These are phyloP conservation scores for Tenthredo scrophulariae DNA, from an alignment of 2,888 invertebrate genomes.

Conservation along the genomic window DNA sequence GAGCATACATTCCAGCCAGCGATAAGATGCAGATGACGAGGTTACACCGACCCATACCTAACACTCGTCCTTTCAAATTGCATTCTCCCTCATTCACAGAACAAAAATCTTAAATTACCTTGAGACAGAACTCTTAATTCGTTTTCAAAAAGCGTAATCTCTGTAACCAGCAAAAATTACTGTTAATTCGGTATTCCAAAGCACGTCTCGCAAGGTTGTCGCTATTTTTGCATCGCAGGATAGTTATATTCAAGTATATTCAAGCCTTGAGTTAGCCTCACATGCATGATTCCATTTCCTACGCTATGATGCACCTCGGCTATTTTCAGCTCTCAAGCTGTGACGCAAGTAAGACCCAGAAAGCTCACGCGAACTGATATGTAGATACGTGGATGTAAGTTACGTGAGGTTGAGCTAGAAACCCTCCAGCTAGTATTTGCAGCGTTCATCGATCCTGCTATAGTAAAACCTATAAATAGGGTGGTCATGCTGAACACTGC, in stretches of 20 bases:
- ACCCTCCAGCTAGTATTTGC: conserved; percentile 25
- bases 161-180: no score
- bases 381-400: conserved; percentile 22
- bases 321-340: conserved; percentile 1
- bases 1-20: conserved; percentile 20
- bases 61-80: not conserved
- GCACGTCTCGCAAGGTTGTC: not conserved
- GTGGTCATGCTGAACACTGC: conserved; percentile 13
- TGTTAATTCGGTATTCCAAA: not conserved
- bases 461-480: conserved; percentile 37
- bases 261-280: not conserved
- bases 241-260: not conserved
- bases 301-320: conserved; percentile 8
- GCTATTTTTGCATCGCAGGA: conserved; percentile 2
- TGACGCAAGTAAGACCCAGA: conserved; percentile 49
- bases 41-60: conserved; percentile 17
- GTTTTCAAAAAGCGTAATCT: not conserved
- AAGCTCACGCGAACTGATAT: conserved; percentile 41
- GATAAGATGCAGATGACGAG: conserved; percentile 24
- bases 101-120: not conserved
- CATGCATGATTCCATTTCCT: conserved; percentile 21
- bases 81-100: not conserved
- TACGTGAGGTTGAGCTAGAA: conserved; percentile 12
- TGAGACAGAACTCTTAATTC: not conserved
- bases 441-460: conserved; percentile 38